Conservation (phyloP, 2,797 vertebrate species). For the Ptychadena robeensis region DNA sequence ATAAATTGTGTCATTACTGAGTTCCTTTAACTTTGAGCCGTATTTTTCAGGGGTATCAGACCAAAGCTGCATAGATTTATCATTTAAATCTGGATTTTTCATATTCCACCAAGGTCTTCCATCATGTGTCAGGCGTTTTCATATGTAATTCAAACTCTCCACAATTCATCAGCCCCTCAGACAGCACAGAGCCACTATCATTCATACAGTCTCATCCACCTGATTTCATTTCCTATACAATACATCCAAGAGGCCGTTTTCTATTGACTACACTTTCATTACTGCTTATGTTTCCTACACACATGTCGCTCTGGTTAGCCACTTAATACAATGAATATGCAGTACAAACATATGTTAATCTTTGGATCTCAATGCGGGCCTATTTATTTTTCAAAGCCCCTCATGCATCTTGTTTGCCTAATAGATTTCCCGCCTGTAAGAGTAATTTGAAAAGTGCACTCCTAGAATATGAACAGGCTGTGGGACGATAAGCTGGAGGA, state of each 20-base stretch:
- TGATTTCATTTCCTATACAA: background rate
- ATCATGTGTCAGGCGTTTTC: slow-evolving; percentile 5
- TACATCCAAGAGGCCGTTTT: background rate
- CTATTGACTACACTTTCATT: slow-evolving; percentile 19
- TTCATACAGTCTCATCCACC: background rate
- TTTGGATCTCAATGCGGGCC: background rate
- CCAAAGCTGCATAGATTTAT: slow-evolving; percentile 6
- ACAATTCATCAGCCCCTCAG: slow-evolving; percentile 2
- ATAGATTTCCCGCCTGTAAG: slow-evolving; percentile 6
- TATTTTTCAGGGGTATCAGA: background rate
- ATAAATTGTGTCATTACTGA: background rate
- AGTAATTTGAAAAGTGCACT: background rate
- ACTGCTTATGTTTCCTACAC: slow-evolving; percentile 9
- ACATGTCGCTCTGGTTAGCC: background rate
- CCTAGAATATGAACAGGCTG: slow-evolving; percentile 6
- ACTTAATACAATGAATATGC: slow-evolving; percentile 25
- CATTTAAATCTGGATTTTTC: slow-evolving; percentile 18
- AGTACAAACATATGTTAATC: slow-evolving; percentile 36
- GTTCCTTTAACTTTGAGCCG: background rate
- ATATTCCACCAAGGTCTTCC: background rate
- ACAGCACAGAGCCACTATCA: background rate
- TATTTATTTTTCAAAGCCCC: slow-evolving; percentile 19
- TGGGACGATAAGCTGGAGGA: background rate
- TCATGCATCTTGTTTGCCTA: slow-evolving; percentile 24
- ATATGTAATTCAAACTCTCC: background rate